Evolutionary conservation across 2,797 vertebrate species (phyloP).

Genomic region (Alfaro cultratus): DNA sequence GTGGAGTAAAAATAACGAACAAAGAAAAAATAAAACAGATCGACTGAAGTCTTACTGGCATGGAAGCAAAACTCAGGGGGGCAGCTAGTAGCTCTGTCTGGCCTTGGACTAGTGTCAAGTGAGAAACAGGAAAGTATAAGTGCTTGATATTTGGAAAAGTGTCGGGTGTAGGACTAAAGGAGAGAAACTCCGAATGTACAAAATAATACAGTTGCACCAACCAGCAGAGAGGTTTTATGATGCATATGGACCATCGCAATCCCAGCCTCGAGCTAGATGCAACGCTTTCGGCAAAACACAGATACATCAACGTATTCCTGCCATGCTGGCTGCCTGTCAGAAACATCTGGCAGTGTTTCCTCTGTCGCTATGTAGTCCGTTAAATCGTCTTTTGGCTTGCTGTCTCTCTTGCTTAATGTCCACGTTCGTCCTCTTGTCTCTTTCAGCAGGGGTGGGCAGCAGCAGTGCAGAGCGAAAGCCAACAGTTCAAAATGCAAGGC

Average conservation of each 20-base stretch:
- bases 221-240: conserved; percentile 69
- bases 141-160: conserved; percentile 69
- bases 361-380: conserved; percentile 51
- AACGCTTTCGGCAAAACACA: conserved; percentile 57
- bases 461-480: conserved; percentile 38
- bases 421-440: conserved; percentile 54
- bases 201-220: conserved; percentile 79
- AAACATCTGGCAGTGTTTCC: conserved; percentile 49
- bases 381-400: conserved; percentile 59
- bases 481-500: conserved; percentile 47
- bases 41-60: conserved; percentile 65
- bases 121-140: conserved; percentile 67
- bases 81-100: conserved; percentile 77
- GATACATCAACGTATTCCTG: conserved; percentile 34
- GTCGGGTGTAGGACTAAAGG: conserved; percentile 59
- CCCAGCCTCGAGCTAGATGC: conserved; percentile 49
- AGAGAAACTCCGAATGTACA: conserved; percentile 78
- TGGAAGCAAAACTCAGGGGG: conserved; percentile 72
- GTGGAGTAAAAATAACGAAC: conserved; percentile 26
- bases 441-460: conserved; percentile 31
- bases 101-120: conserved; percentile 68
- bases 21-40: conserved; percentile 22
- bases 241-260: conserved; percentile 57
- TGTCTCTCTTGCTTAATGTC: conserved; percentile 50
- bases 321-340: conserved; percentile 66